phyloP scores from a whole-genome alignment of 1,140 invertebrate genomes.

The Hirudo medicinalis region DNA sequence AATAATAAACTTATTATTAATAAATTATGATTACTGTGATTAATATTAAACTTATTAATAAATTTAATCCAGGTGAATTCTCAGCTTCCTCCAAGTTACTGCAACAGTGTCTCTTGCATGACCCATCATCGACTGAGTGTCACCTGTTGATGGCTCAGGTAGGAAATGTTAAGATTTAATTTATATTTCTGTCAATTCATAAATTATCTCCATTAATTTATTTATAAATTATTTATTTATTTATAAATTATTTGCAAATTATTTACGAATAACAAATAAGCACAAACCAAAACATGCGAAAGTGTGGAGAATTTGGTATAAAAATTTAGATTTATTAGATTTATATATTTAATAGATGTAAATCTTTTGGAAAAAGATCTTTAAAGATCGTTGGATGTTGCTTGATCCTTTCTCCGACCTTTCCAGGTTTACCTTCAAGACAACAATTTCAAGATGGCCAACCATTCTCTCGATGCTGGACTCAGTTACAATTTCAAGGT shows the following conservation, averaged over 20 bases:
- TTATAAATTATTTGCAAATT: no score
- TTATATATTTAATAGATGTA: background rate
- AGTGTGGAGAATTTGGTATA: no score
- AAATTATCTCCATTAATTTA: no score
- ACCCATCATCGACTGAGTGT: slow-evolving; percentile 63
- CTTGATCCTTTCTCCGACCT: background rate
- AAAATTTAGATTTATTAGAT: background rate
- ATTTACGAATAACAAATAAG: no score
- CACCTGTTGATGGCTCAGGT: slow-evolving; percentile 72
- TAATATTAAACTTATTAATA: no score
- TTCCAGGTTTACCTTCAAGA: slow-evolving; percentile 53
- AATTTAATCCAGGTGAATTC: slow-evolving; percentile 45
- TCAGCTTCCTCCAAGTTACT: slow-evolving; percentile 45
- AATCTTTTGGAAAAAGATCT: no score
- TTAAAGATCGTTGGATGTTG: background rate
- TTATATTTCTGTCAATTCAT: background rate
- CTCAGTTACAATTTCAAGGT: slow-evolving; percentile 77
- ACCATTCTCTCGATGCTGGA: slow-evolving; percentile 70
- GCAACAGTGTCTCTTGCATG: slow-evolving; percentile 58
- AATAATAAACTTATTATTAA: no score
- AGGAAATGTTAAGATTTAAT: slow-evolving; percentile 1
- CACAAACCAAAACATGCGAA: no score
- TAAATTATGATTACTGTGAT: no score
- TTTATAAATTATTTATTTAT: background rate
- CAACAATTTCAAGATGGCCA: slow-evolving; percentile 60